phyloP scores from a whole-genome alignment of 2,113 vertebrate genomes.

The Tragulus kanchil region DNA sequence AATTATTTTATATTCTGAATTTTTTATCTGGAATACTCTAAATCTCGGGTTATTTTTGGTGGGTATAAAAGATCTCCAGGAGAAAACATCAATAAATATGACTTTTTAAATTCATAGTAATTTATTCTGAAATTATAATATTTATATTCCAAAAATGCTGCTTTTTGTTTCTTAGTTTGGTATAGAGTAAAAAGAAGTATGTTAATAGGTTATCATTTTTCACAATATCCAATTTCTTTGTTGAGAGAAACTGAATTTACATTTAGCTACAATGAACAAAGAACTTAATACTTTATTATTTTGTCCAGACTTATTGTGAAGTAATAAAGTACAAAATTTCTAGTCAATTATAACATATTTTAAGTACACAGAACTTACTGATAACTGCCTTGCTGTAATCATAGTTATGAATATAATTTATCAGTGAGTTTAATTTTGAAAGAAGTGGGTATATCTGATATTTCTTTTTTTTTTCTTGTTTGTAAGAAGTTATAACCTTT shows the following conservation, averaged over 20 bases:
- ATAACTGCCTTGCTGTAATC: background rate
- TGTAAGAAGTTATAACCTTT: slow-evolving; percentile 15
- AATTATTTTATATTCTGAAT: background rate
- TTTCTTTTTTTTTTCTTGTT: background rate
- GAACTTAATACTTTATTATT: background rate
- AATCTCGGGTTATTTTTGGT: background rate
- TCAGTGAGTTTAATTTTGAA: background rate
- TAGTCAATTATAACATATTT: background rate
- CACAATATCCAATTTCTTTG: background rate
- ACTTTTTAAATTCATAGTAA: background rate
- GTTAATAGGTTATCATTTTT: background rate
- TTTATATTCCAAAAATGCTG: background rate
- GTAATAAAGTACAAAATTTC: background rate
- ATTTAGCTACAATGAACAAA: background rate
- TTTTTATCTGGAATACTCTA: background rate
- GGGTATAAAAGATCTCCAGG: background rate
- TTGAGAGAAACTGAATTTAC: background rate
- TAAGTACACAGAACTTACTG: background rate
- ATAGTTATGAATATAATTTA: background rate
- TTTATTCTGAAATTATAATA: slow-evolving; percentile 7
- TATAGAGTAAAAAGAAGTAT: background rate
- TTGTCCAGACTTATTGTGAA: background rate
- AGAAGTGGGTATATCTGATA: background rate
- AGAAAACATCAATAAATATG: background rate
- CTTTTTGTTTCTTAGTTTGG: background rate